These are phyloP conservation scores for Ptilonorhynchus violaceus DNA, from an alignment of 2,113 vertebrate genomes.

Conservation along the genomic window DNA sequence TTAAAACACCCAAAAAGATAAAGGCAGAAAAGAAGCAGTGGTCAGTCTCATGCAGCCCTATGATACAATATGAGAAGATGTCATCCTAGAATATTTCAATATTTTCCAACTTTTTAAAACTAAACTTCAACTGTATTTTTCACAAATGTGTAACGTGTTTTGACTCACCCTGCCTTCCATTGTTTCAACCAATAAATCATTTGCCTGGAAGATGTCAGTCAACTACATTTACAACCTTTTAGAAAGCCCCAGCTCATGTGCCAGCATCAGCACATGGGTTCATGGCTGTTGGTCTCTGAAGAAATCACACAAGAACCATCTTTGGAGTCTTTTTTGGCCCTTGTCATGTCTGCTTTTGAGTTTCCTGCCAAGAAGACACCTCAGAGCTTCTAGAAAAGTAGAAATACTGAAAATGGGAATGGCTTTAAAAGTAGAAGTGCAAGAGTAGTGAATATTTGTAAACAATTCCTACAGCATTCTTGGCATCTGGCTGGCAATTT, in stretches of 20 bases:
- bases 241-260: background rate
- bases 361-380: background rate
- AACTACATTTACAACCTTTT: background rate
- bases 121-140: background rate
- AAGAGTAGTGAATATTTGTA: background rate
- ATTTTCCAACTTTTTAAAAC: background rate
- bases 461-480: background rate
- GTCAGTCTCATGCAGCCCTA: background rate
- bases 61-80: background rate
- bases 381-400: background rate
- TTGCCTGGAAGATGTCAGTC: background rate
- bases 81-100: background rate
- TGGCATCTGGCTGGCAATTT: conserved; percentile 52
- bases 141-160: background rate
- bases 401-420: background rate
- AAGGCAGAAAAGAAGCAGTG: background rate
- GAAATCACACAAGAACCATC: background rate
- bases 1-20: background rate
- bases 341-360: background rate
- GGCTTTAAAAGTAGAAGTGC: background rate
- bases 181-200: background rate
- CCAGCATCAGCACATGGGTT: background rate
- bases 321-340: background rate
- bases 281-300: background rate
- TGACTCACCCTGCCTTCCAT: background rate